A percentile compares a stretch with the other conserved stretches of the same genome.
phyloP scores from a whole-genome alignment of 1,140 invertebrate species.

The Bursaphelenchus mucronatus region DNA sequence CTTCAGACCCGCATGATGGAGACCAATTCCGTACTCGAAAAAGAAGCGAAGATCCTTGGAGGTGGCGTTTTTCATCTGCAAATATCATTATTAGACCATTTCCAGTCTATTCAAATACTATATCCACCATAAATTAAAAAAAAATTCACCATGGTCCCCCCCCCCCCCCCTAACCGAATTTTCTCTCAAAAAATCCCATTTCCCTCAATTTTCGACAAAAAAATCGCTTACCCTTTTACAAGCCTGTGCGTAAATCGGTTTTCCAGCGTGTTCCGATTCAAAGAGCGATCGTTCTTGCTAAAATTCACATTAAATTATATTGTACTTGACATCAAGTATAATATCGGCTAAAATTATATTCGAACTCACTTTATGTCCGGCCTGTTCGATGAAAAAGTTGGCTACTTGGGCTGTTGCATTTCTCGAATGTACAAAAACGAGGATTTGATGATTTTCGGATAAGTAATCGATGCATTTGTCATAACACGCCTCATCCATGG shows the following conservation, averaged over 20 bases:
- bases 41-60: conserved; percentile 66
- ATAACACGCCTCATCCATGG: conserved; percentile 76
- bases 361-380: conserved; percentile 62
- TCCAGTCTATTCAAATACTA: too few relatives aligned
- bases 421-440: conserved; percentile 97
- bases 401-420: conserved; percentile 88
- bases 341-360: background rate
- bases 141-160: too few relatives aligned
- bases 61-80: conserved; percentile 62
- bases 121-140: too few relatives aligned
- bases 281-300: conserved; percentile 26
- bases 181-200: too few relatives aligned
- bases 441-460: conserved; percentile 68
- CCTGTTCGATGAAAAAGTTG: conserved; percentile 71
- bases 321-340: too few relatives aligned
- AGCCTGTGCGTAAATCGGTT: conserved; percentile 18
- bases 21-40: conserved; percentile 80
- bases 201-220: background rate
- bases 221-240: conserved; percentile 24
- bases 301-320: background rate
- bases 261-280: conserved; percentile 70
- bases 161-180: too few relatives aligned
- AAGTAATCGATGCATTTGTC: conserved; percentile 42
- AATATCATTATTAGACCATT: background rate
- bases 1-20: conserved; percentile 83